Percentiles rank a stretch among this genome's conserved stretches.
Conservation (phyloP, 2,888 invertebrate genomes). For the Graphium colonna region DNA sequence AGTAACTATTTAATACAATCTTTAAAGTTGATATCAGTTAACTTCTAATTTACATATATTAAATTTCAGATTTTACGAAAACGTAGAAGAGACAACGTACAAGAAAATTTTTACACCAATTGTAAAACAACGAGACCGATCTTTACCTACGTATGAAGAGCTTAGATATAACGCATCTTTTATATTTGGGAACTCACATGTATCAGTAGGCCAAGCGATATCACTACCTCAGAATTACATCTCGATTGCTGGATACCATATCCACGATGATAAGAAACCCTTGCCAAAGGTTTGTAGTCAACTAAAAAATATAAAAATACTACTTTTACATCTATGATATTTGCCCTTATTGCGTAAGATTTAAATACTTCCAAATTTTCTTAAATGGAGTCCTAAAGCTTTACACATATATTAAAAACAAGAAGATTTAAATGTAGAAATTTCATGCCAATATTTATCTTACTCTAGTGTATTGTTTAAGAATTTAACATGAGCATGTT, state of each 20-base stretch:
- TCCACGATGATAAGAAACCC: conserved; percentile 41
- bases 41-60: too few species aligned
- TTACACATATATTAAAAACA: too few species aligned
- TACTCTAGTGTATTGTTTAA: too few species aligned
- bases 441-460: too few species aligned
- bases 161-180: conserved; percentile 48
- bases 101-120: conserved; percentile 5
- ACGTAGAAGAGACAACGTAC: not conserved
- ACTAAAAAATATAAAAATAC: not conserved
- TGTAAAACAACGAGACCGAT: conserved; percentile 35
- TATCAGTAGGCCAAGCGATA: conserved; percentile 39
- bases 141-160: conserved; percentile 39
- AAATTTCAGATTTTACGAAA: not conserved
- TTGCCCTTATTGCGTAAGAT: too few species aligned
- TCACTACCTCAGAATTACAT: conserved; percentile 50
- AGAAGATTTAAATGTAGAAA: too few species aligned
- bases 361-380: too few species aligned
- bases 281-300: conserved; percentile 41
- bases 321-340: too few species aligned
- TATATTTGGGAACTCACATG: conserved; percentile 52
- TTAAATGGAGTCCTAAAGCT: too few species aligned
- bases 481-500: too few species aligned
- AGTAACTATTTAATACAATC: too few species aligned
- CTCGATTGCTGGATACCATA: conserved; percentile 53
- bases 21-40: too few species aligned